These are phyloP conservation scores for Sialis lutaria DNA, from an alignment of 2,888 invertebrate species.

Conservation along the genomic window DNA sequence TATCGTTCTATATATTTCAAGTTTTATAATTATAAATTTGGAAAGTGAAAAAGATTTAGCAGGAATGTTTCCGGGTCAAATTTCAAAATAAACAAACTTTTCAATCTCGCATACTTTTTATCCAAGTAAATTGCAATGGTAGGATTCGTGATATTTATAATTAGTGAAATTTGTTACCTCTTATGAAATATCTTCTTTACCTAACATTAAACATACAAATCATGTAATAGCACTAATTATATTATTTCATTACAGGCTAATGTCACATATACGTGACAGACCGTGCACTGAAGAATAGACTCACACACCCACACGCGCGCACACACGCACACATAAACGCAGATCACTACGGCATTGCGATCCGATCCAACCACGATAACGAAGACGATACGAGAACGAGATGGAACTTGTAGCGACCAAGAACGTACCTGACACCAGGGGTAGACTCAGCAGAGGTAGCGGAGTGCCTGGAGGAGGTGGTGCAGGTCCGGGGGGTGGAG, in stretches of 20 bases:
- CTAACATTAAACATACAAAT: too few species aligned
- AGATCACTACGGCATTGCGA: not conserved
- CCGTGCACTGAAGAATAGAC: constrained; percentile 1
- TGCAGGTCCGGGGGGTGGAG: constrained; percentile 15
- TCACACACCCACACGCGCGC: too few species aligned
- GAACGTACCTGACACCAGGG: not conserved
- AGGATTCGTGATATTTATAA: too few species aligned
- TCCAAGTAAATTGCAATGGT: too few species aligned
- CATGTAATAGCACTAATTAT: not conserved
- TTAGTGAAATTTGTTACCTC: too few species aligned
- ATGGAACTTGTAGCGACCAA: not conserved
- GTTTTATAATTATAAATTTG: too few species aligned
- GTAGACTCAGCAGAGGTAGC: not conserved
- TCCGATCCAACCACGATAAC: not conserved
- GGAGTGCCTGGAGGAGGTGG: constrained; percentile 13
- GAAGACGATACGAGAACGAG: not conserved
- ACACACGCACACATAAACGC: constrained; percentile 1
- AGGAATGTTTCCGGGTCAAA: too few species aligned
- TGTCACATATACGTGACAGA: constrained; percentile 13
- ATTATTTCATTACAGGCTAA: constrained; percentile 15
- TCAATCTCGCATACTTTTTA: too few species aligned
- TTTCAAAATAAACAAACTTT: too few species aligned
- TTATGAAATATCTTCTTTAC: too few species aligned
- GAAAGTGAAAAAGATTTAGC: too few species aligned
- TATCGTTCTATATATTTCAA: too few species aligned